Evolutionary conservation across 2,113 vertebrate species (phyloP), one percentile per base, ranked within the genome.

Genomic region (Montifringilla adamsi): DNA sequence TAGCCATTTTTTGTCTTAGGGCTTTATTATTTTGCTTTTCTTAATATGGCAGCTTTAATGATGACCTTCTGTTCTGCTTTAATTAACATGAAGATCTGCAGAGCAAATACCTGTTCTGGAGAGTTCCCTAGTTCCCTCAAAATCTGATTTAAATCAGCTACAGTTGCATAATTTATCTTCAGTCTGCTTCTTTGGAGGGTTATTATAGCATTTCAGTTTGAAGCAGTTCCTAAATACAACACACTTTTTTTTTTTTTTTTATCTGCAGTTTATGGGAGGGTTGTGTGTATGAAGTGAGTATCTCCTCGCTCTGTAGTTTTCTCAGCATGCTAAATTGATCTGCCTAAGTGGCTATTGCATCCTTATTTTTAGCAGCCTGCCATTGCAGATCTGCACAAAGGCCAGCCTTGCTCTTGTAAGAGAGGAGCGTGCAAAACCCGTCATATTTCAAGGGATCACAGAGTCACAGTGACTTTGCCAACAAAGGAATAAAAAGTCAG

Each of bases 151-250:
- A 90, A 77, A 93, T 96, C 83, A 94, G 73, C 84, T 87, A 30
- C n/a, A 79, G 73, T 84, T 93, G 90, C 86, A 93, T 95, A 95
- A 95, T 97, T 94, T 96, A 89, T 94, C 88, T 95, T 59, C 76
- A 82, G n/a, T 84, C 64, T 86, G 64, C 76, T 93, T 81, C 88
- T 88, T 88, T 0, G 0, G 60, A 87, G 73, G 49, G 52, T 90
- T 96, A 84, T 91, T 95, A 72, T 7, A 84, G 37, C 21, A 5
- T 33, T 93, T 95, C 66, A 90, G 11, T 96, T 92, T 92, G 56
- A 95, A 92, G 35, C 73, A 43, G 31, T 79, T 96, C 76, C 86
- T 92, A 94, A 95, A 81, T 74, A n/a, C 43, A 70, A 27, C 21
- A 6, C 4, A 15, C 41, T 41, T 49, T 37, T 15, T 47, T 41